Conservation (phyloP, 2,888 invertebrate genomes). For the Penaeus monodon region DNA sequence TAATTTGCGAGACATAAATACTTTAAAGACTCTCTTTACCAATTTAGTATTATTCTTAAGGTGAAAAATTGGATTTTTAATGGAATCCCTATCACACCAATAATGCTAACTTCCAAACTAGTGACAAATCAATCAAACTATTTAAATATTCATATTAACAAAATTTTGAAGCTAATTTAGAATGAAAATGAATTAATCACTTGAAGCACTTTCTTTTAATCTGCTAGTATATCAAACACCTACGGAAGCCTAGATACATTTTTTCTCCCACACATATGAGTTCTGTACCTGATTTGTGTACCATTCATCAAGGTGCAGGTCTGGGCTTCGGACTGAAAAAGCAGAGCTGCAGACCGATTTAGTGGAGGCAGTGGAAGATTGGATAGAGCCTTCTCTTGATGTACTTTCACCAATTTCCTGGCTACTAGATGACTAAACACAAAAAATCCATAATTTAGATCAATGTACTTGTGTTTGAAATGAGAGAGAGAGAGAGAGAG, state of each 20-base stretch:
- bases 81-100: too few species aligned
- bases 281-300: conserved; percentile 28
- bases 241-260: not conserved
- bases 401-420: conserved; percentile 3
- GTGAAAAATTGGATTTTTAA: too few species aligned
- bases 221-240: too few species aligned
- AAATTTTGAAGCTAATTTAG: too few species aligned
- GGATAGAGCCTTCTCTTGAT: conserved; percentile 23
- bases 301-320: conserved; percentile 32
- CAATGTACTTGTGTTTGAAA: conserved; percentile 12
- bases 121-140: too few species aligned
- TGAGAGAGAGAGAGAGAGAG: not conserved
- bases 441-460: not conserved
- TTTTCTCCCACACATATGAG: not conserved
- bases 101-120: too few species aligned
- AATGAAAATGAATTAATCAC: too few species aligned
- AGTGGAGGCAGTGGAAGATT: conserved; percentile 27
- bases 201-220: too few species aligned
- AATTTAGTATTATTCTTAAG: too few species aligned
- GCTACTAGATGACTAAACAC: not conserved
- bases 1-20: not conserved
- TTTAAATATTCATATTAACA: not conserved
- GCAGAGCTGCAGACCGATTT: conserved; percentile 15
- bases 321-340: conserved; percentile 30
- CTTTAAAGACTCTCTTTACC: not conserved